A percentile compares a stretch with the other conserved stretches of the same genome.
These are phyloP conservation scores for Spea hammondii DNA, from an alignment of 2,797 vertebrate species.

Conservation along the genomic window DNA sequence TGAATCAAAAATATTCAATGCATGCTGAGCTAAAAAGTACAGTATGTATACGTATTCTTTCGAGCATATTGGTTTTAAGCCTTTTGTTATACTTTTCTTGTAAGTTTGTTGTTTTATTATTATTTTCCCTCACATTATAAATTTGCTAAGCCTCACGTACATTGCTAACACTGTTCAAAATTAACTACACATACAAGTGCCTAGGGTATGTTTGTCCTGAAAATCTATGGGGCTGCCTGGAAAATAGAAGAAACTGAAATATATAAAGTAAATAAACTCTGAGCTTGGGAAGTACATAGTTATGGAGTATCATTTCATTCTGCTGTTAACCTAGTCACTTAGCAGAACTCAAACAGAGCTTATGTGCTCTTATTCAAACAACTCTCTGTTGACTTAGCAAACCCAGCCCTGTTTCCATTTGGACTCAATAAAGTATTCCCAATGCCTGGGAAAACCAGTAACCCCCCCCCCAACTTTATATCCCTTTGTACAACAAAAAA, in stretches of 20 bases:
- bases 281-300: neutral
- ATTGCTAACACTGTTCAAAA: neutral
- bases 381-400: conserved; percentile 27
- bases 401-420: conserved; percentile 11
- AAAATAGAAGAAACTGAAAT: neutral
- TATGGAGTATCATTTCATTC: conserved; percentile 13
- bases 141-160: neutral
- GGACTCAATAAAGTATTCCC: conserved; percentile 27
- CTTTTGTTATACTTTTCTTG: neutral
- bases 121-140: neutral
- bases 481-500: conserved; percentile 41
- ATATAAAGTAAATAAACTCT: conserved; percentile 5
- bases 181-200: neutral
- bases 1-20: neutral
- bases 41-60: neutral
- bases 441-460: conserved; percentile 16
- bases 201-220: neutral
- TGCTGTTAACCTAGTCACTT: conserved; percentile 19
- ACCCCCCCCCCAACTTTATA: conserved; percentile 20
- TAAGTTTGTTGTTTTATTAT: neutral
- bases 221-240: neutral
- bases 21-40: neutral
- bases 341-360: conserved; percentile 3
- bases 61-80: neutral
- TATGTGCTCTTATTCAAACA: conserved; percentile 34